These are phyloP conservation scores for Percopsis transmontana DNA, from an alignment of 2,113 vertebrate genomes.

Conservation along the genomic window DNA sequence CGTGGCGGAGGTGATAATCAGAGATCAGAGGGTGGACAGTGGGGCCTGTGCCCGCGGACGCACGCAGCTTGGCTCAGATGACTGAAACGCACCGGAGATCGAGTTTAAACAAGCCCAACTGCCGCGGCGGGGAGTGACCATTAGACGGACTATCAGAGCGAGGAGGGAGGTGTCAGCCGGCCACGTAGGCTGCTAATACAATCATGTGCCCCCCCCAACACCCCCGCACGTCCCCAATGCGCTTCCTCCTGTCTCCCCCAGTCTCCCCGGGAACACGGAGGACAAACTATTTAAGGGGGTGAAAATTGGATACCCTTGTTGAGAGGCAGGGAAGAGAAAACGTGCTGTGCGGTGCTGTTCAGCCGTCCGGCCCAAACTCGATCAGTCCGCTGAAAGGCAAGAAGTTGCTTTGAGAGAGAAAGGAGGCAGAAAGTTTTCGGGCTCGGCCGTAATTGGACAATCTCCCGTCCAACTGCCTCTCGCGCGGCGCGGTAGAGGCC, in stretches of 20 bases:
- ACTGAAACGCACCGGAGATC: constrained; percentile 1
- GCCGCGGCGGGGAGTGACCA: too few species aligned
- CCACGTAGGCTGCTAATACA: too few species aligned
- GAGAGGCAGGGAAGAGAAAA: constrained; percentile 33
- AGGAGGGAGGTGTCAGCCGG: too few species aligned
- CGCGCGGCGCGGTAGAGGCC: too few species aligned
- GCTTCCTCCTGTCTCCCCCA: constrained; percentile 32
- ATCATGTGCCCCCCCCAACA: too few species aligned
- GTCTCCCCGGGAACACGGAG: constrained; percentile 41
- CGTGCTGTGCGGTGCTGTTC: constrained; percentile 50
- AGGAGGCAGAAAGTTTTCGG: constrained; percentile 25
- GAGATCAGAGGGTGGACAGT: too few species aligned
- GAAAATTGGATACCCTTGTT: constrained; percentile 54
- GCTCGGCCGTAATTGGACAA: constrained; percentile 11
- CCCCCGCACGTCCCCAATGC: background rate
- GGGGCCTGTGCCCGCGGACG: too few species aligned
- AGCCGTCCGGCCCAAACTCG: constrained; percentile 27
- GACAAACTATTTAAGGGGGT: constrained; percentile 34
- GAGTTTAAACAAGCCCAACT: background rate
- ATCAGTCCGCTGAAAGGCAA: constrained; percentile 38
- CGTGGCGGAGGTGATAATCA: too few species aligned
- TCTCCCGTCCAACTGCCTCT: background rate
- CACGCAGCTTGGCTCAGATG: too few species aligned
- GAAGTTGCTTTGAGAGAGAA: constrained; percentile 33
- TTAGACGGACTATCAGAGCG: too few species aligned